Percentiles rank a stretch among this genome's conserved stretches.
Conservation (phyloP, 1,140 invertebrate species). For the Aphelinus atriplicis region DNA sequence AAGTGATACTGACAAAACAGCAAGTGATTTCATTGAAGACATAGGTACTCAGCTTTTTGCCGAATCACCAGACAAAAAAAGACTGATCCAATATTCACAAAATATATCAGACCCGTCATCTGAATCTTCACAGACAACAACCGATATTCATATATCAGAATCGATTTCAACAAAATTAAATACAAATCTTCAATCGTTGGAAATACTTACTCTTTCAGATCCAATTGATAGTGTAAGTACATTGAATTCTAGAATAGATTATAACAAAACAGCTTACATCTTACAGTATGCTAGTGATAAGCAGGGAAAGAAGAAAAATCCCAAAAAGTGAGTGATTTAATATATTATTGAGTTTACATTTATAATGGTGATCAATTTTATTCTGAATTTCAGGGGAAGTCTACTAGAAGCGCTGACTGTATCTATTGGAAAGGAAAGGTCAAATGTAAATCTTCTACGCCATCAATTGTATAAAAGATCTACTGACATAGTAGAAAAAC, state of each 20-base stretch:
- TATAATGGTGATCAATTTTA: no score
- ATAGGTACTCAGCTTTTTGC: slow-evolving; percentile 37
- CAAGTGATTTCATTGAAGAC: slow-evolving; percentile 49
- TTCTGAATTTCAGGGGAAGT: slow-evolving; percentile 53
- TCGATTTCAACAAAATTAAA: slow-evolving; percentile 19
- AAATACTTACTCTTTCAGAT: slow-evolving; percentile 31
- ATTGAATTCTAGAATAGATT: slow-evolving; percentile 29
- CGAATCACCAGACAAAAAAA: neutral
- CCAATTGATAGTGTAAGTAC: slow-evolving; percentile 30
- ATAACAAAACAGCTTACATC: slow-evolving; percentile 23
- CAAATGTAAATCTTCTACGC: slow-evolving; percentile 55
- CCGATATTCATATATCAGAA: slow-evolving; percentile 28
- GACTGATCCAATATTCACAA: neutral
- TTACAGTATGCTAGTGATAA: slow-evolving; percentile 20
- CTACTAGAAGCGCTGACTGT: slow-evolving; percentile 50
- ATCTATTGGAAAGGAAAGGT: slow-evolving; percentile 51
- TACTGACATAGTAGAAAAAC: slow-evolving; percentile 35
- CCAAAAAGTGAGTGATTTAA: slow-evolving; percentile 50
- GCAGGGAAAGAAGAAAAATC: slow-evolving; percentile 46
- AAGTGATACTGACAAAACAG: slow-evolving; percentile 37
- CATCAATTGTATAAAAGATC: slow-evolving; percentile 48
- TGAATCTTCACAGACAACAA: slow-evolving; percentile 20
- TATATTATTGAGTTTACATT: no score
- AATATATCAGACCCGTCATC: slow-evolving; percentile 49
- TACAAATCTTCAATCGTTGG: slow-evolving; percentile 1